A percentile compares a stretch with the other conserved stretches of the same genome.
These are phyloP conservation scores for Ophion slaviceki DNA, from an alignment of 2,888 invertebrate genomes.

Conservation along the genomic window DNA sequence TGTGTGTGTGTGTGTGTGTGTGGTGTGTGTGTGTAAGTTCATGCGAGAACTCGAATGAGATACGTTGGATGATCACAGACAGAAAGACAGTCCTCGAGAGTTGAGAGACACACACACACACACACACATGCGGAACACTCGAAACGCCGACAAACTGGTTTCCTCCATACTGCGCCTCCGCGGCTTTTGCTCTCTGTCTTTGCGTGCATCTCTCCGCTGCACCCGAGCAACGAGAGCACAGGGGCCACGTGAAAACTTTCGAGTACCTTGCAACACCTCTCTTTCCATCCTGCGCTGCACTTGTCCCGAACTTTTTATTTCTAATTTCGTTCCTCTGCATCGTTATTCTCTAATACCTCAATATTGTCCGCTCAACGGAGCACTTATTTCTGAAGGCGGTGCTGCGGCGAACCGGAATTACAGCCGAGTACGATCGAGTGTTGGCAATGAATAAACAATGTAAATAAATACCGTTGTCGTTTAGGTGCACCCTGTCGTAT, in stretches of 20 bases:
- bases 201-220: constrained; percentile 33
- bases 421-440: background rate
- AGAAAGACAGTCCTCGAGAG: constrained; percentile 62
- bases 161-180: constrained; percentile 64
- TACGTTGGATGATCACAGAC: constrained; percentile 59
- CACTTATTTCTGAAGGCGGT: background rate
- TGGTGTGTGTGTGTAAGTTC: constrained; percentile 11
- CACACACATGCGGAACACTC: constrained; percentile 62
- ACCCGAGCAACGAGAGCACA: constrained; percentile 1
- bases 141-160: constrained; percentile 76
- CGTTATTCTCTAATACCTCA: background rate
- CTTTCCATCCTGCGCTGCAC: constrained; percentile 17
- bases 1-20: constrained; percentile 2
- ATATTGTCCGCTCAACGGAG: background rate
- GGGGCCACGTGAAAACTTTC: constrained; percentile 73
- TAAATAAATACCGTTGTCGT: background rate
- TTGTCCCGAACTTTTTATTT: constrained; percentile 24
- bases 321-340: background rate
- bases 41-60: constrained; percentile 51
- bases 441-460: background rate
- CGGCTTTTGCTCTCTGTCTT: constrained; percentile 38
- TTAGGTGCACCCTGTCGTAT: background rate
- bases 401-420: background rate
- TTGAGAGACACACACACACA: constrained; percentile 40
- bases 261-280: constrained; percentile 58